These are phyloP conservation scores for Micrastur ruficollis DNA, from an alignment of 2,797 vertebrate species.

Conservation along the genomic window DNA sequence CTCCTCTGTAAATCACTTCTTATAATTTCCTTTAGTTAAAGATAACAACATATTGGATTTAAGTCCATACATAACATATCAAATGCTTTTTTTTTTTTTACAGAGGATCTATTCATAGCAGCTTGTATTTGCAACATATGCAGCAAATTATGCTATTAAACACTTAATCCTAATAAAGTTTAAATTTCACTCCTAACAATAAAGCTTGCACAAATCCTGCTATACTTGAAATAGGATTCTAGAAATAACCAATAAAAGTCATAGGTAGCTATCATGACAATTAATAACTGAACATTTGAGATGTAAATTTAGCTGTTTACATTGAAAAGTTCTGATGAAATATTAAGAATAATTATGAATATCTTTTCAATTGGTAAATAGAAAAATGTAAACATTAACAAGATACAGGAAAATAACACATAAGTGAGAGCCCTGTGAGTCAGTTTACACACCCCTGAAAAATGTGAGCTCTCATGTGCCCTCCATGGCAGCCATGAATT, in stretches of 20 bases:
- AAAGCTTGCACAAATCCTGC: constrained; percentile 42
- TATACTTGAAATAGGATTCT: constrained; percentile 40
- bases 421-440: background rate
- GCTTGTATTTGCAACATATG: constrained; percentile 58
- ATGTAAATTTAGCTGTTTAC: background rate
- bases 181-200: constrained; percentile 67
- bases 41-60: constrained; percentile 64
- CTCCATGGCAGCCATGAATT: background rate
- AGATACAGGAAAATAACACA: background rate
- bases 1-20: constrained; percentile 11
- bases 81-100: constrained; percentile 41
- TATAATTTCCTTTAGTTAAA: constrained; percentile 58
- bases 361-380: background rate
- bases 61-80: constrained; percentile 64
- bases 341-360: background rate
- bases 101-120: constrained; percentile 67
- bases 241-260: constrained; percentile 31
- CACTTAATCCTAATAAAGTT: constrained; percentile 75
- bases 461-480: accelerated
- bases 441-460: background rate
- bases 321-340: background rate
- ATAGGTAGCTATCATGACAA: background rate
- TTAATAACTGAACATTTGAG: constrained; percentile 13
- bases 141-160: constrained; percentile 74
- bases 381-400: background rate